These are phyloP conservation scores for Pinctada fucata DNA, from an alignment of 2,888 invertebrate species.

Conservation along the genomic window DNA sequence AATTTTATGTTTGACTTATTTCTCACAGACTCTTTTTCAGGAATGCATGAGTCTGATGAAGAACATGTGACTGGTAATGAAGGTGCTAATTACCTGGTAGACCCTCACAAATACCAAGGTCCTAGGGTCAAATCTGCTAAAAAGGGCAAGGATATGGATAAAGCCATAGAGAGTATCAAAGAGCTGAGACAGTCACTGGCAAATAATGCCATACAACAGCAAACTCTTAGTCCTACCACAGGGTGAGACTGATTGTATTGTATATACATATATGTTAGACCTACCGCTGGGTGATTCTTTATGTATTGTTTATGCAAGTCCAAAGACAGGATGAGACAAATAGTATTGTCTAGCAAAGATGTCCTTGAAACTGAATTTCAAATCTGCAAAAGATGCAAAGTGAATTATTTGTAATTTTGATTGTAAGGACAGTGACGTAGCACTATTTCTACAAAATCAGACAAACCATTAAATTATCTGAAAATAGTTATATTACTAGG, in stretches of 20 bases:
- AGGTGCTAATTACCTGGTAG: slow-evolving; percentile 53
- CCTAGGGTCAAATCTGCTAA: slow-evolving; percentile 59
- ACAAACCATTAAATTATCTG: too few relatives aligned
- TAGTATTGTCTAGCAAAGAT: too few relatives aligned
- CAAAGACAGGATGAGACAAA: too few relatives aligned
- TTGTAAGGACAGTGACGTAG: too few relatives aligned
- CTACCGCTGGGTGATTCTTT: too few relatives aligned
- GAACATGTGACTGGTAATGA: slow-evolving; percentile 41
- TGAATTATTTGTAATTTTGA: too few relatives aligned
- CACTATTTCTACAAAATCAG: too few relatives aligned
- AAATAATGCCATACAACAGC: slow-evolving; percentile 54
- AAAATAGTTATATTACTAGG: too few relatives aligned
- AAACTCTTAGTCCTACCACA: slow-evolving; percentile 67
- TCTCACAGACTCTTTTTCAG: slow-evolving; percentile 36
- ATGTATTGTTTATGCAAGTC: too few relatives aligned
- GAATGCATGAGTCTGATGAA: slow-evolving; percentile 60
- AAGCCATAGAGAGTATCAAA: slow-evolving; percentile 66
- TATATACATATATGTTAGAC: too few relatives aligned
- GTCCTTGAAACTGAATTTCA: too few relatives aligned
- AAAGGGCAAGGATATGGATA: slow-evolving; percentile 60
- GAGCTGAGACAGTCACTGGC: slow-evolving; percentile 66
- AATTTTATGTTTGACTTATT: not conserved
- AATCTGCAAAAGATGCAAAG: too few relatives aligned
- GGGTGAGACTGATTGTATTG: slow-evolving; percentile 50
- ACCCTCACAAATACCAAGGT: slow-evolving; percentile 43